Base-by-base conservation (phyloP, 2,888 invertebrate genomes). In the Spatulosminthurus flaviceps region DNA sequence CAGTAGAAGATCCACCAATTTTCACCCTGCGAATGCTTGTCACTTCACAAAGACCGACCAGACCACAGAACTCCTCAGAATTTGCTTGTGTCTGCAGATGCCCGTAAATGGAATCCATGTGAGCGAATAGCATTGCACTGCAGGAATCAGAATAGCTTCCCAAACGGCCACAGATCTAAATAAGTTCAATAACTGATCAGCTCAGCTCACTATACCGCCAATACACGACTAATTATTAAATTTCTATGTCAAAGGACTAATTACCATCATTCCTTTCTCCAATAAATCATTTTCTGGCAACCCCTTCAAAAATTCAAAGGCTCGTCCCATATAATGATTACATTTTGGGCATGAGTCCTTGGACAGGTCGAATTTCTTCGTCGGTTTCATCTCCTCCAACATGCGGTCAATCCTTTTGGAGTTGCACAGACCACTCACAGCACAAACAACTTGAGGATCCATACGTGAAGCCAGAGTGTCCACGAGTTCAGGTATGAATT, bases 401-500 rank as follows among this genome's bases (percentile, higher is more conserved):
- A 94, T 87, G 75, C 89, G 87, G 86, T 95, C 93, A 76, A 95
- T 92, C 80, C 88, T 89, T 5, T 89, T 91, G 86, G 91, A 95
- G 87, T 96, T 95, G 86, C 96, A 96, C 7, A 96, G 91, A 0
- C 95, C 95, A 75, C 95, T 94, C 16, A 95, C 94, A 0, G 94
- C 91, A 87, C 95, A 96, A 43, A 96, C 95, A 51, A 92, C 91
- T 87, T 93, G 92, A 0, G 96, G 95, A 89, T 96, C 93, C 96
- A 96, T 96, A 88, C 96, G 91, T 0, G 96, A 96, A 0, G 94
- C 92, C 69, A 96, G 88, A 0, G 95, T 94, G 87, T 96, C 96
- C 41, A 96, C 92, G 78, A 96, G 88, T 87, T 96, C 94, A 0
- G 95, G 94, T 73, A 95, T 92, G 87, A 94, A 95, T 86, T 95